Evolutionary conservation across 1,140 invertebrate species (phyloP), one percentile per base, ranked within the genome.

Genomic region (Pteromalus puparum): DNA sequence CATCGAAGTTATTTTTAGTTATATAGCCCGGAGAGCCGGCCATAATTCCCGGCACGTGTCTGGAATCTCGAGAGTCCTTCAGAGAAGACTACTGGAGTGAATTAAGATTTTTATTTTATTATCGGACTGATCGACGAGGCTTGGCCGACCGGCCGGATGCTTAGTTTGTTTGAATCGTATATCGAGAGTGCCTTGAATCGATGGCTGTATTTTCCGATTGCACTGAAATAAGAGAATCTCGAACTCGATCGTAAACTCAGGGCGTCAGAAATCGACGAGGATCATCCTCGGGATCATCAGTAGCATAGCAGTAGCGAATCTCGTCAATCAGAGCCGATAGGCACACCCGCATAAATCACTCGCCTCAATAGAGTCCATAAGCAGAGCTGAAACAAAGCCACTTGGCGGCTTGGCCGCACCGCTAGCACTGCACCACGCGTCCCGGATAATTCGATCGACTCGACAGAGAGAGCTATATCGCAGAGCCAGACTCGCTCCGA

Each of bases 41-140:
- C n/a, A 70, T 80, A 67, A 77, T n/a, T 38, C 61, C 38, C 13
- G n/a, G 81, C 73, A 73, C 81, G 73, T 53, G 61, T 26, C n/a
- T 46, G 81, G 61, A 82, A 82, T 67, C 46, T 38, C 42, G n/a
- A 61, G 61, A 9, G 46, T 61, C 26, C 21, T 15, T n/a, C 53
- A 7, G 6, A 7, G 2, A 0, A 6, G 53, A 15, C 18, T 18
- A 13, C 53, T 61, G 53, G 28, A 77, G 48, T 34, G 48, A 77
- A 65, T 77, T 77, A 77, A 77, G 12, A 34, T 48, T 77, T 77
- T 77, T 61, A 53, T 28, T 77, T 77, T 26, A 77, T 77, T 61
- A 61, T 26, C 21, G 15, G 53, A 21, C 18, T 4, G 24, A 48
- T 12, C 75, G 24, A 30, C 12, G 48, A 53, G 48, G 48, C 53